phyloP scores from a whole-genome alignment of 2,113 vertebrate genomes.

The Dipodomys merriami region DNA sequence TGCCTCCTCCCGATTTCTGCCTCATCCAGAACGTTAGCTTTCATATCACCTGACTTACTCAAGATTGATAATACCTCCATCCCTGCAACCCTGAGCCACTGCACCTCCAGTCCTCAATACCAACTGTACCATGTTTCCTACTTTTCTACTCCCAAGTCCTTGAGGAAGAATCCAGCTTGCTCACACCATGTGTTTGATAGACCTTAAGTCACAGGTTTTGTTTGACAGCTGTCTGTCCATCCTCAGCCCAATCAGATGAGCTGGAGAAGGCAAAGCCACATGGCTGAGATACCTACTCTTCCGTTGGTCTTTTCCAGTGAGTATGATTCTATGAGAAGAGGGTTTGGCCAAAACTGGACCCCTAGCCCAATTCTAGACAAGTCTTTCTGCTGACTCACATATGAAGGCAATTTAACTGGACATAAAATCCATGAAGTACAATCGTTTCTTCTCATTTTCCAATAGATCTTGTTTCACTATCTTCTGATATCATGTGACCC shows the following conservation, averaged over 20 bases:
- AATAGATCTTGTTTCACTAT: background rate
- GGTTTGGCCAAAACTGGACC: background rate
- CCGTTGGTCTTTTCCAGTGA: background rate
- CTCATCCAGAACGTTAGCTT: background rate
- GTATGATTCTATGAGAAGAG: background rate
- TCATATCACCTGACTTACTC: fast-evolving
- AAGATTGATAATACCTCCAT: too few species aligned
- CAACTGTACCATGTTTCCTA: background rate
- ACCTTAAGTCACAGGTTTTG: background rate
- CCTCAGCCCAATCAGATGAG: background rate
- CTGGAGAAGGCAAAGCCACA: too few species aligned
- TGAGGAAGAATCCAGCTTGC: background rate
- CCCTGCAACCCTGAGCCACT: background rate
- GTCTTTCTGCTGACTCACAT: background rate
- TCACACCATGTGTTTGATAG: background rate
- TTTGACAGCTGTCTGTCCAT: fast-evolving
- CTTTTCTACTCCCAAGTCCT: background rate
- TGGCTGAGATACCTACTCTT: too few species aligned
- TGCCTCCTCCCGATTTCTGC: background rate
- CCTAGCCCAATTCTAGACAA: background rate
- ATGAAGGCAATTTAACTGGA: background rate
- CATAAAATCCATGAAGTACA: background rate
- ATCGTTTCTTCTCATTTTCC: background rate
- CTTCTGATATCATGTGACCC: background rate
- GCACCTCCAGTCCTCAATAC: too few species aligned